A percentile compares a stretch with the other conserved stretches of the same genome.
These are phyloP conservation scores for Pterophyllum scalare DNA, from an alignment of 2,113 vertebrate species.

Conservation along the genomic window DNA sequence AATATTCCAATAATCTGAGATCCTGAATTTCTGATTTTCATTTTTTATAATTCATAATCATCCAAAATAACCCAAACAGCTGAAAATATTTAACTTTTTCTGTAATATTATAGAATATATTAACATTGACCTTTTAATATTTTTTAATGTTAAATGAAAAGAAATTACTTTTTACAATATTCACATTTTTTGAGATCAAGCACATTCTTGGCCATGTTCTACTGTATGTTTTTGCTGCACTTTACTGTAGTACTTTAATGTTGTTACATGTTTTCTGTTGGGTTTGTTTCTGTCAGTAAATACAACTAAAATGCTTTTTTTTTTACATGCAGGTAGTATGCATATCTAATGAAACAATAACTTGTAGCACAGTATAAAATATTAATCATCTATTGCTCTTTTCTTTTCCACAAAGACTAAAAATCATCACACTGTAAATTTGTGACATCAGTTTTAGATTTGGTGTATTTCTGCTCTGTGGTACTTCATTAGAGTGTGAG, in stretches of 20 bases:
- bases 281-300: neutral
- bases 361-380: neutral
- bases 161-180: too few species aligned
- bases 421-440: neutral
- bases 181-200: accelerated
- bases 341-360: neutral
- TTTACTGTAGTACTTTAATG: neutral
- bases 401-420: neutral
- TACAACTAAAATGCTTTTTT: neutral
- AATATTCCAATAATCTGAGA: too few species aligned
- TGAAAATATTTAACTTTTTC: too few species aligned
- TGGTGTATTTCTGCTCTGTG: neutral
- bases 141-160: too few species aligned
- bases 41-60: too few species aligned
- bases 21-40: too few species aligned
- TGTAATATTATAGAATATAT: too few species aligned
- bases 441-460: neutral
- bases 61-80: too few species aligned
- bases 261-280: neutral
- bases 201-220: neutral
- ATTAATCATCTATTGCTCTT: neutral
- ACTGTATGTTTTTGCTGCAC: neutral
- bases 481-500: neutral
- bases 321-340: too few species aligned
- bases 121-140: too few species aligned